These are phyloP conservation scores for Hemicordylus capensis DNA, from an alignment of 2,113 vertebrate species.

Conservation along the genomic window DNA sequence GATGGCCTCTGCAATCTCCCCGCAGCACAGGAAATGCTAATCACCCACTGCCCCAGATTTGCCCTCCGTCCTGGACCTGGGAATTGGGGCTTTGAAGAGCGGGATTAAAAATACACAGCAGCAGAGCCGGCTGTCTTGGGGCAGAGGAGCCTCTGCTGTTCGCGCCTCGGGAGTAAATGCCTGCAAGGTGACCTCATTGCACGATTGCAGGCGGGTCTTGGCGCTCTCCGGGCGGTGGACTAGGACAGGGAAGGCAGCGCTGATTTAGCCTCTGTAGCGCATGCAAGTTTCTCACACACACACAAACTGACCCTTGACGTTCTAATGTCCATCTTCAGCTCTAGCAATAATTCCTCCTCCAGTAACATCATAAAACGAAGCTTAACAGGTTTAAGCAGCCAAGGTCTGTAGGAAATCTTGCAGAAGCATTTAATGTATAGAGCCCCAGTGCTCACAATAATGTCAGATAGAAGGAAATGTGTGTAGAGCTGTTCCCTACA, in stretches of 20 bases:
- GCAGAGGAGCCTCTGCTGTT: not conserved
- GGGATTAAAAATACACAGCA: conserved; percentile 19
- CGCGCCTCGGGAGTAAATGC: not conserved
- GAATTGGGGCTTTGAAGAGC: not conserved
- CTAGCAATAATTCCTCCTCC: not conserved
- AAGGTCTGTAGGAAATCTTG: too few relatives aligned
- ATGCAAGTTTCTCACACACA: too few relatives aligned
- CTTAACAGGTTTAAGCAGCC: too few relatives aligned
- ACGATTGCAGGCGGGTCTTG: not conserved
- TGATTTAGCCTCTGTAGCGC: not conserved
- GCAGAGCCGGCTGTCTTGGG: not conserved
- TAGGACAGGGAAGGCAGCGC: not conserved
- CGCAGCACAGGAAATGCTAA: not conserved
- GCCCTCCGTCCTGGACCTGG: not conserved
- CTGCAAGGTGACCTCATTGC: conserved; percentile 2
- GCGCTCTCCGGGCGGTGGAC: not conserved
- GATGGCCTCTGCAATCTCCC: too few relatives aligned
- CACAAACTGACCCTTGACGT: not conserved
- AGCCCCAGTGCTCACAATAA: too few relatives aligned
- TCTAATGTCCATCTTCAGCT: not conserved
- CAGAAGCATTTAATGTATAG: too few relatives aligned
- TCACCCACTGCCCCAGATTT: not conserved
- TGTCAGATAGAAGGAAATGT: too few relatives aligned
- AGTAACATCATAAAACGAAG: too few relatives aligned
- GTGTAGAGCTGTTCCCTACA: too few relatives aligned